A percentile compares a stretch with the other conserved stretches of the same genome.
These are phyloP conservation scores for Indicator maculatus DNA, from an alignment of 2,113 vertebrate genomes.

Conservation along the genomic window DNA sequence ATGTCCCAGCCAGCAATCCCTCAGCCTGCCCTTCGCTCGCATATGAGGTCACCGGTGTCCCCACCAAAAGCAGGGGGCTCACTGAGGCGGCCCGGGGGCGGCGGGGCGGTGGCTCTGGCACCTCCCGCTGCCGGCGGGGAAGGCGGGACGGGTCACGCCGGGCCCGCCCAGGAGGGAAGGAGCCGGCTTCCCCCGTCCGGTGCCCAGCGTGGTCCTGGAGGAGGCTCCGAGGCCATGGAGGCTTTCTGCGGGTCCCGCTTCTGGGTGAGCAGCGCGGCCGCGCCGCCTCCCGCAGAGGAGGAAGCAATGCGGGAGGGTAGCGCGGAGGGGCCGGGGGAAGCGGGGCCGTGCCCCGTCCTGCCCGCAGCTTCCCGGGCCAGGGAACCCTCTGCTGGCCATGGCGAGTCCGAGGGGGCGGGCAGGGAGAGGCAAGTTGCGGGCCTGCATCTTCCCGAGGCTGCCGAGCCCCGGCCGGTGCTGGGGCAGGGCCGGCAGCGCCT, in stretches of 20 bases:
- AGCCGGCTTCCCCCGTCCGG: not conserved
- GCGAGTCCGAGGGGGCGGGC: not conserved
- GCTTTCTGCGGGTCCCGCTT: conserved; percentile 58
- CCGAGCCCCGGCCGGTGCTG: not conserved
- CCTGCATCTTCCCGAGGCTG: not conserved
- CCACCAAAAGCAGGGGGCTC: not conserved
- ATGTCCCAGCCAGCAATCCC: fast-evolving
- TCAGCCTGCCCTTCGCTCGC: not conserved
- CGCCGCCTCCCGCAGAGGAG: not conserved
- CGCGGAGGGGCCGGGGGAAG: not conserved
- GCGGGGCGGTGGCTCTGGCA: fast-evolving
- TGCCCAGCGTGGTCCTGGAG: not conserved
- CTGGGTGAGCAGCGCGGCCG: conserved; percentile 49
- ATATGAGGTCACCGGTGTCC: fast-evolving
- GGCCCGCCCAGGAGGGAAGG: not conserved
- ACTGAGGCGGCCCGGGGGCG: too few species aligned
- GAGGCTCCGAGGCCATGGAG: not conserved
- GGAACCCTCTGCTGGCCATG: too few species aligned
- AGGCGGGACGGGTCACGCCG: not conserved
- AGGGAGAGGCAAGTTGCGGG: not conserved
- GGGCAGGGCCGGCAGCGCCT: not conserved
- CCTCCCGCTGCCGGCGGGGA: not conserved
- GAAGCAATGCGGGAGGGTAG: not conserved
- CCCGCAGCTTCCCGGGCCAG: not conserved
- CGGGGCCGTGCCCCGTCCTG: not conserved